Evolutionary conservation across 2,888 invertebrate genomes (phyloP).

Genomic region (Lasius platythorax): DNA sequence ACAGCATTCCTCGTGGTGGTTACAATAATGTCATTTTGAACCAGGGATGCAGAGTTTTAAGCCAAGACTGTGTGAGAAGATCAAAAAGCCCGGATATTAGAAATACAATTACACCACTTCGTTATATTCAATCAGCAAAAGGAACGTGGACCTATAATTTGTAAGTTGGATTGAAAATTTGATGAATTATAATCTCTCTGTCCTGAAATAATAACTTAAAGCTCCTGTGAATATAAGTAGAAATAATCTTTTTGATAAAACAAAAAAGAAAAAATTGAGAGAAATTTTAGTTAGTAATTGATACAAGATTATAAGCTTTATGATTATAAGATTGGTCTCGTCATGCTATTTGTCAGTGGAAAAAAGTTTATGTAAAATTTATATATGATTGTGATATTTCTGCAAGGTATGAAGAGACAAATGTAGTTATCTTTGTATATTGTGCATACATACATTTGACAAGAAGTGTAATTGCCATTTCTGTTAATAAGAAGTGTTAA

Average conservation of each 20-base stretch:
- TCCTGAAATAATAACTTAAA: constrained; percentile 46
- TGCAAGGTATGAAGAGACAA: constrained; percentile 56
- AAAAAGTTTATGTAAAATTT: constrained; percentile 58
- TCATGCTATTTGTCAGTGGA: constrained; percentile 38
- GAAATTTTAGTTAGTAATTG: background rate
- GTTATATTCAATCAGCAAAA: constrained; percentile 82
- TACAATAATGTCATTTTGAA: constrained; percentile 68
- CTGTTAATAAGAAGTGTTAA: constrained; percentile 49
- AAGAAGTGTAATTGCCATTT: constrained; percentile 32
- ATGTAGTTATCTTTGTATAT: constrained; percentile 50
- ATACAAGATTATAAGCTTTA: constrained; percentile 50
- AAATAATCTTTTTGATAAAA: constrained; percentile 21
- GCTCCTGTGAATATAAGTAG: constrained; percentile 14
- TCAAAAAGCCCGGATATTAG: constrained; percentile 74
- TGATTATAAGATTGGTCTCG: constrained; percentile 35
- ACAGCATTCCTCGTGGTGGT: constrained; percentile 76
- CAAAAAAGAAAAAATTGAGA: background rate
- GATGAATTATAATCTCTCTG: constrained; percentile 34
- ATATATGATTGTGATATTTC: constrained; percentile 70
- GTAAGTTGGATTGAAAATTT: constrained; percentile 64
- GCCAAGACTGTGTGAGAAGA: constrained; percentile 75
- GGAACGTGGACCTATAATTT: constrained; percentile 83
- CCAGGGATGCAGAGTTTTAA: constrained; percentile 75
- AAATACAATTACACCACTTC: constrained; percentile 73
- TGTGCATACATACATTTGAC: constrained; percentile 39